phyloP scores from a whole-genome alignment of 1,140 invertebrate genomes.

The Leptinotarsa lineolata region DNA sequence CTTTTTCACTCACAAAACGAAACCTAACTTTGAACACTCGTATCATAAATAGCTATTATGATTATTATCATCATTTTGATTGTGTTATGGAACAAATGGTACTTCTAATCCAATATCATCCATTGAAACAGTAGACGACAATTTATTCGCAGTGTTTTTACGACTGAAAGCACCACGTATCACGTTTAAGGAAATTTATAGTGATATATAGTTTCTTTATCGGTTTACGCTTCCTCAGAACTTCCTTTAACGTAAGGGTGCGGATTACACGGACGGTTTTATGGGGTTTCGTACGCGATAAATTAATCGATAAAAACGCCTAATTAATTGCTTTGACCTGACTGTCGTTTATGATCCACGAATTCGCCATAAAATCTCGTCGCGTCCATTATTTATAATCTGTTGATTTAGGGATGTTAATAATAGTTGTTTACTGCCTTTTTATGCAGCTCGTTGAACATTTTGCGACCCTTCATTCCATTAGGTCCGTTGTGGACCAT shows the following conservation, averaged over 20 bases:
- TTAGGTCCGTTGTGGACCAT: slow-evolving; percentile 2
- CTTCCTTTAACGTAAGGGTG: neutral
- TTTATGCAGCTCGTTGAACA: neutral
- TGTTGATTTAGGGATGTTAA: slow-evolving; percentile 1
- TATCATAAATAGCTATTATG: no score
- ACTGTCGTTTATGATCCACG: neutral
- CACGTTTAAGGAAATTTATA: neutral
- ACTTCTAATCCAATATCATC: no score
- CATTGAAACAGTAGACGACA: no score
- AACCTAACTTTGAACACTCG: no score
- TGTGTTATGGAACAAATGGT: no score
- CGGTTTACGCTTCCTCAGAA: neutral
- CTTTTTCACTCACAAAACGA: no score
- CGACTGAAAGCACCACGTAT: neutral
- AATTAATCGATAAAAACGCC: neutral
- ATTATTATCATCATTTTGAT: no score
- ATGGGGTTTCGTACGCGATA: neutral
- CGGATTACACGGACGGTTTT: neutral
- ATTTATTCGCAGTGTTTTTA: no score
- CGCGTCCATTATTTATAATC: slow-evolving; percentile 4
- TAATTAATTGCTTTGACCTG: slow-evolving; percentile 1
- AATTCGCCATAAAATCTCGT: neutral
- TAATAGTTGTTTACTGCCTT: neutral
- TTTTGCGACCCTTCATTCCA: neutral
- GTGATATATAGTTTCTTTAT: neutral